phyloP scores from a whole-genome alignment of 2,797 vertebrate species.

The Hypotaenidia philippensis region DNA sequence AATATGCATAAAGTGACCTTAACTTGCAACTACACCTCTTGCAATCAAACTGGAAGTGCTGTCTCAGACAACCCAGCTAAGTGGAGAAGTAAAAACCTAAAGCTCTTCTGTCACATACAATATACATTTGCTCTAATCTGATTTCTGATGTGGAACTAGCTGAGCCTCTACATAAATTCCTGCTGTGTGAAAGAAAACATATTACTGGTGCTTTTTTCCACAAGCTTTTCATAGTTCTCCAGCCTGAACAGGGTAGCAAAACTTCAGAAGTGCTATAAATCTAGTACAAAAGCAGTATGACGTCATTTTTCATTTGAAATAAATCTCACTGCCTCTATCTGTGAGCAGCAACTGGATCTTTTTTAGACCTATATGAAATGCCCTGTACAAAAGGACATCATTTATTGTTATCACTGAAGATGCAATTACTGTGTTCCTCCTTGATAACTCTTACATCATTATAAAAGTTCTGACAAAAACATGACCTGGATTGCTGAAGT shows the following conservation, averaged over 20 bases:
- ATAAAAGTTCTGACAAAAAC: background rate
- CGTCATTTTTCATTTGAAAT: background rate
- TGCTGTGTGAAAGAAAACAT: background rate
- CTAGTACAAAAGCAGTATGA: background rate
- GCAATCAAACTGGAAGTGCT: background rate
- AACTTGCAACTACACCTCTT: background rate
- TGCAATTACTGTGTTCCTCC: background rate
- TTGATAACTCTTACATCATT: background rate
- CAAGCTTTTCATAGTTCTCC: background rate
- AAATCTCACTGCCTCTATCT: background rate
- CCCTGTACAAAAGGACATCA: background rate
- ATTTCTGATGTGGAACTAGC: background rate
- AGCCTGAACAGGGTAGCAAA: background rate
- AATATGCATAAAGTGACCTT: background rate
- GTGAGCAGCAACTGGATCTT: background rate
- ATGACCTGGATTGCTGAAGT: background rate
- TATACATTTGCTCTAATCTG: background rate
- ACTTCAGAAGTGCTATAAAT: background rate
- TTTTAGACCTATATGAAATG: background rate
- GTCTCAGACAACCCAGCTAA: background rate
- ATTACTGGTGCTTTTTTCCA: background rate
- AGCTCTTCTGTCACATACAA: background rate
- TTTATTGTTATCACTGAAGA: background rate
- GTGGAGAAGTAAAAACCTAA: background rate
- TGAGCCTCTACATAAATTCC: background rate